phyloP scores from a whole-genome alignment of 2,888 invertebrate genomes.

The Tachystola acroxantha region DNA sequence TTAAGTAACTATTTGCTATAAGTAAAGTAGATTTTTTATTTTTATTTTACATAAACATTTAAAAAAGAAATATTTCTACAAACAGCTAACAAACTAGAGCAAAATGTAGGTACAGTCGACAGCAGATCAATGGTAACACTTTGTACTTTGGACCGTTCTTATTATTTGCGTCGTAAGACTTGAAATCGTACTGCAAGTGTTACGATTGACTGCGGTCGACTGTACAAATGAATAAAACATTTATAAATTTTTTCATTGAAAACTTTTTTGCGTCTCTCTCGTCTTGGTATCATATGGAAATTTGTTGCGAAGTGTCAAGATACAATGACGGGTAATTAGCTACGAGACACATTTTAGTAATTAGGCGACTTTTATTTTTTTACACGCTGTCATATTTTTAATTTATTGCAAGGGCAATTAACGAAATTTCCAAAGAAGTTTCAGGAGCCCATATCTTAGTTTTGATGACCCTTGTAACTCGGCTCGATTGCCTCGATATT shows the following conservation, averaged over 20 bases:
- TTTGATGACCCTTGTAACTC: slow-evolving; percentile 13
- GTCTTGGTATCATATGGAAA: slow-evolving; percentile 22
- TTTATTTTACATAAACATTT: background rate
- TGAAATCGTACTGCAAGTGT: too few relatives aligned
- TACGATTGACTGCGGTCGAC: too few relatives aligned
- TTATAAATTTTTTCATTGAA: slow-evolving; percentile 3
- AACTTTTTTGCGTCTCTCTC: slow-evolving; percentile 9
- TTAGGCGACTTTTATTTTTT: slow-evolving; percentile 28
- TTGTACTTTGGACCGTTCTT: too few relatives aligned
- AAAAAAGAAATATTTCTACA: too few relatives aligned
- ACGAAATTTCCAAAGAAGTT: slow-evolving; percentile 17
- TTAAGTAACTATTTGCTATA: too few relatives aligned
- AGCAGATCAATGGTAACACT: too few relatives aligned
- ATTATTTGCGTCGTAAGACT: too few relatives aligned
- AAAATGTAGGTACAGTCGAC: too few relatives aligned
- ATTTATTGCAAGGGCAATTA: slow-evolving; percentile 39
- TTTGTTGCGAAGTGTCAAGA: slow-evolving; percentile 51
- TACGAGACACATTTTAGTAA: slow-evolving; percentile 49
- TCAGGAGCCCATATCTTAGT: slow-evolving; percentile 2
- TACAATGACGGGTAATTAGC: slow-evolving; percentile 56
- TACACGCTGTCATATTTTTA: slow-evolving; percentile 29
- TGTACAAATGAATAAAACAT: slow-evolving; percentile 17
- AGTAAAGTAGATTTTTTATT: too few relatives aligned
- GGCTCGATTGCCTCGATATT: background rate
- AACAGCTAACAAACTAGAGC: background rate